Conservation (phyloP, 2,113 vertebrate species). For the Isichthys henryi region DNA sequence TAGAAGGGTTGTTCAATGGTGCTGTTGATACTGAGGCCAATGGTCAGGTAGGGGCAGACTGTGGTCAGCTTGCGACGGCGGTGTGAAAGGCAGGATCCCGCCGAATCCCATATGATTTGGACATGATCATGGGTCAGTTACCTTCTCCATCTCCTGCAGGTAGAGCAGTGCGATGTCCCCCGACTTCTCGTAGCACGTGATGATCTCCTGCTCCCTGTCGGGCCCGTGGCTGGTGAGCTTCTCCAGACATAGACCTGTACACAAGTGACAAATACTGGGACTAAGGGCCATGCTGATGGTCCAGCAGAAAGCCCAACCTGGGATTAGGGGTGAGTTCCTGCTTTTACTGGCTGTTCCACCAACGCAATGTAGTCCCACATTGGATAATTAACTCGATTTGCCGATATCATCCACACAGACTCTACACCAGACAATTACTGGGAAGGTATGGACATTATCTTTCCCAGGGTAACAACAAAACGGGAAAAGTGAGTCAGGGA, state of each 20-base stretch:
- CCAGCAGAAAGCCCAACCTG: background rate
- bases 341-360: background rate
- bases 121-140: constrained; percentile 42
- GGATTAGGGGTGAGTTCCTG: background rate
- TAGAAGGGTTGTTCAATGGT: background rate
- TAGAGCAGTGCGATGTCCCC: constrained; percentile 94
- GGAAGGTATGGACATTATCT: background rate
- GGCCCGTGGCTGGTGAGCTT: constrained; percentile 70
- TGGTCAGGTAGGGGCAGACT: background rate
- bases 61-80: background rate
- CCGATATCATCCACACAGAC: background rate
- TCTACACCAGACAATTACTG: background rate
- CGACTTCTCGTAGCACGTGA: constrained; percentile 94
- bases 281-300: background rate
- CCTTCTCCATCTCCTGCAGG: constrained; percentile 94
- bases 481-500: constrained; percentile 13
- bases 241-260: constrained; percentile 85
- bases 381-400: background rate
- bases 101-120: background rate
- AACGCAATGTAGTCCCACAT: background rate
- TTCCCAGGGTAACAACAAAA: background rate
- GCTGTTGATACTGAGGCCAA: background rate
- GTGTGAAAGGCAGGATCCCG: background rate
- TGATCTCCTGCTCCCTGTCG: constrained; percentile 82
- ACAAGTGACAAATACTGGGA: background rate